These are phyloP conservation scores for Leptoclinus maculatus DNA, from an alignment of 2,797 vertebrate genomes.

Conservation along the genomic window DNA sequence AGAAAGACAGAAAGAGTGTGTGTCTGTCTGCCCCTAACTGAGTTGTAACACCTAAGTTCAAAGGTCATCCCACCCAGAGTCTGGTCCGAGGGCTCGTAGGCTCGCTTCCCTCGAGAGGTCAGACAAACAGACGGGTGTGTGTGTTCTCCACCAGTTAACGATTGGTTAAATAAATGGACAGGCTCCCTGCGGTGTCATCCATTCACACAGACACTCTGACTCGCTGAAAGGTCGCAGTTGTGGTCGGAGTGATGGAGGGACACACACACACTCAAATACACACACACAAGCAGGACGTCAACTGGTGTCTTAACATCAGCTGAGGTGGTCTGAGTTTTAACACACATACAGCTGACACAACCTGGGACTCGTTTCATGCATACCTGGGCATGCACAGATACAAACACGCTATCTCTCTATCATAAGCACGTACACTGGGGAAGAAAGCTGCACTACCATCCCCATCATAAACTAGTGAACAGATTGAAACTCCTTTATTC, in stretches of 20 bases:
- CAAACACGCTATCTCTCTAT: not conserved
- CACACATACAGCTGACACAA: conserved; percentile 4
- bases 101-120: conserved; percentile 60
- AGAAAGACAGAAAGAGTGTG: conserved; percentile 18
- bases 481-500: not conserved
- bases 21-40: conserved; percentile 42
- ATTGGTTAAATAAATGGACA: conserved; percentile 74
- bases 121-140: conserved; percentile 66
- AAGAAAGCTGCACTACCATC: not conserved
- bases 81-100: conserved; percentile 34
- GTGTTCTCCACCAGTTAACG: conserved; percentile 62
- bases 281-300: not conserved
- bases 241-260: conserved; percentile 1
- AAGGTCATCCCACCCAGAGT: conserved; percentile 79
- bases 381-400: not conserved
- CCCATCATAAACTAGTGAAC: not conserved
- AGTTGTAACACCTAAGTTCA: conserved; percentile 78
- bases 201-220: conserved; percentile 10
- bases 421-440: not conserved
- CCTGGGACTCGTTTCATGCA: conserved; percentile 9
- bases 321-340: conserved; percentile 26
- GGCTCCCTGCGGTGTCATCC: conserved; percentile 55
- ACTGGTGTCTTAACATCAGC: conserved; percentile 9
- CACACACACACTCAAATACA: conserved; percentile 12
- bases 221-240: conserved; percentile 30